These are phyloP conservation scores for Trichonephila inaurata DNA, from an alignment of 1,140 invertebrate genomes.

Conservation along the genomic window DNA sequence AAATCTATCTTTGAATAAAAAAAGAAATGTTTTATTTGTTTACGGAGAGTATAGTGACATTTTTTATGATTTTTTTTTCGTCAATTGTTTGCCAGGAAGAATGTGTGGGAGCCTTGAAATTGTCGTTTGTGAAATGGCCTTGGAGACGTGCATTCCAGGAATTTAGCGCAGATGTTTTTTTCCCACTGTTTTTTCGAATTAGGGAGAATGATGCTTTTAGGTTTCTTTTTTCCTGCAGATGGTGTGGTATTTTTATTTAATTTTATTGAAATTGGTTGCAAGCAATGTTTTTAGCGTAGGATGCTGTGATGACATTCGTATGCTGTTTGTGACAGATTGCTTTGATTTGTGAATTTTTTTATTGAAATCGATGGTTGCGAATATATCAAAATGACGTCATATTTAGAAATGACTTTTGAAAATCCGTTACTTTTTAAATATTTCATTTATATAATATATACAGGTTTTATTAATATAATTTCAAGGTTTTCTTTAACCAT, in stretches of 20 bases:
- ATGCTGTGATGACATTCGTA: no score
- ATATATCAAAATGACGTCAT: no score
- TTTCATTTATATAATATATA: no score
- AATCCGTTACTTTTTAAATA: no score
- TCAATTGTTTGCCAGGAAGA: constrained; percentile 26
- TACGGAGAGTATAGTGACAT: constrained; percentile 6
- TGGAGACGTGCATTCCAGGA: constrained; percentile 29
- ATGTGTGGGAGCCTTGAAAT: constrained; percentile 5
- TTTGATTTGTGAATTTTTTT: no score
- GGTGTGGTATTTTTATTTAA: background rate
- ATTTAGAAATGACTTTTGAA: no score
- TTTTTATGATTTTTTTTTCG: constrained; percentile 11
- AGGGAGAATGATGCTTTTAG: background rate
- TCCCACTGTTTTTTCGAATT: background rate
- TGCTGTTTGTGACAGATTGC: no score
- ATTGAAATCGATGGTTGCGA: no score
- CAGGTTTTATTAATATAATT: no score
- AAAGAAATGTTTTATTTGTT: background rate
- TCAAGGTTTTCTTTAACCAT: no score
- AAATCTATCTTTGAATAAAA: background rate
- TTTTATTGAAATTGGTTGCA: background rate
- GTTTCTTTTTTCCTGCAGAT: constrained; percentile 5
- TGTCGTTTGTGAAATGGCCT: background rate
- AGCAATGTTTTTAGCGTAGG: background rate
- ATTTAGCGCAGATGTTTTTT: constrained; percentile 32